phyloP scores from a whole-genome alignment of 2,797 vertebrate genomes.

The Lepilemur septentrionalis region DNA sequence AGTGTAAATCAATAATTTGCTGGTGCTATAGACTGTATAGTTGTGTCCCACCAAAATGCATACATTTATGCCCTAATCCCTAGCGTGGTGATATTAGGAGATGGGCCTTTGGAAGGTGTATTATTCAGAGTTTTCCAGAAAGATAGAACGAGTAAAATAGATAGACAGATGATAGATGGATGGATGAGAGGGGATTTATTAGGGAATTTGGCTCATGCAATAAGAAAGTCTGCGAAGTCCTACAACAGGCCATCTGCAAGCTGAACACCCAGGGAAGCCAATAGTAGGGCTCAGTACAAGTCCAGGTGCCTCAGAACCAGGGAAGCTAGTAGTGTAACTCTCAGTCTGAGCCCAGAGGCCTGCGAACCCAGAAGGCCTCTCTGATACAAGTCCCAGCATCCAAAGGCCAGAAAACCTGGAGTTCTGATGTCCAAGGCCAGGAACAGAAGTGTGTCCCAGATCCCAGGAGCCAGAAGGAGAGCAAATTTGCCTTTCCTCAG shows the following conservation, averaged over 20 bases:
- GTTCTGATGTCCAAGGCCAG: background rate
- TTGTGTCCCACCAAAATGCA: background rate
- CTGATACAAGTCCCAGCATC: background rate
- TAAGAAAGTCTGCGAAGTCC: background rate
- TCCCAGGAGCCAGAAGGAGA: background rate
- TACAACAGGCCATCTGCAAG: background rate
- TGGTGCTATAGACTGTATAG: background rate
- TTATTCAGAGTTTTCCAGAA: background rate
- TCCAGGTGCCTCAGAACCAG: background rate
- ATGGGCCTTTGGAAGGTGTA: background rate
- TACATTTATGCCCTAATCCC: background rate
- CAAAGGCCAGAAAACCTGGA: background rate
- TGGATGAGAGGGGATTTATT: background rate
- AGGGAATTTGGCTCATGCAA: background rate
- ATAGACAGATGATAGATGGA: background rate
- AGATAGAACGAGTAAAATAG: background rate
- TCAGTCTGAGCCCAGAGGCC: background rate
- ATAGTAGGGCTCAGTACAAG: background rate
- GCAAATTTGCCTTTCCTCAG: background rate
- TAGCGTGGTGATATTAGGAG: background rate
- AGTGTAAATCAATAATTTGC: slow-evolving; percentile 19
- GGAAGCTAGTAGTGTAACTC: background rate
- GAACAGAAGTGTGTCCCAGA: background rate
- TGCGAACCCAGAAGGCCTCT: background rate
- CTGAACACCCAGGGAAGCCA: background rate